Percentiles rank a stretch among this genome's conserved stretches.
These are phyloP conservation scores for Mormyrops attenuatus DNA, from an alignment of 2,797 vertebrate genomes.

Conservation along the genomic window DNA sequence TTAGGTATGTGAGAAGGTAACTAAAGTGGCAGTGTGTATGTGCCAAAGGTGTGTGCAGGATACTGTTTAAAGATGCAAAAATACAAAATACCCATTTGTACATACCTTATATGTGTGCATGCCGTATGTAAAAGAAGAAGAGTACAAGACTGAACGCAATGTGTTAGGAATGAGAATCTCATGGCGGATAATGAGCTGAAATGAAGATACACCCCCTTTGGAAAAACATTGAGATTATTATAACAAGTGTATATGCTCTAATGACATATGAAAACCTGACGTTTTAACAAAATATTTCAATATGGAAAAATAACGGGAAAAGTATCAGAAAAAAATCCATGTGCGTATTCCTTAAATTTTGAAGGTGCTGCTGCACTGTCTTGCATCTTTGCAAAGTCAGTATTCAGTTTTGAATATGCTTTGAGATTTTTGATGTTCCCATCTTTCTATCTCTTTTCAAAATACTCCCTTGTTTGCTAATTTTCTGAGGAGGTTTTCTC, in stretches of 20 bases:
- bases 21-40: neutral
- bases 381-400: neutral
- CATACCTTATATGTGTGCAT: neutral
- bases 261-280: neutral
- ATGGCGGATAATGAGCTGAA: neutral
- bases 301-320: neutral
- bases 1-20: neutral
- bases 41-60: neutral
- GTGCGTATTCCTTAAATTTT: neutral
- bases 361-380: neutral
- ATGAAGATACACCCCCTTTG: neutral
- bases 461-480: neutral
- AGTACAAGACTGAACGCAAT: neutral
- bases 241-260: neutral
- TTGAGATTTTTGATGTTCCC: neutral
- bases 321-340: neutral
- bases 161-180: neutral
- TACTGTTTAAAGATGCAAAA: no score
- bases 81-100: no score
- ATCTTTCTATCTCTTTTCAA: neutral
- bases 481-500: neutral
- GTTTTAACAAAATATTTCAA: neutral
- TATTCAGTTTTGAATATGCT: neutral
- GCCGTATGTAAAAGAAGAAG: neutral
- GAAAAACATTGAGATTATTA: neutral